Conservation (phyloP, 1,140 invertebrate genomes). For the Bombus vancouverensis region DNA sequence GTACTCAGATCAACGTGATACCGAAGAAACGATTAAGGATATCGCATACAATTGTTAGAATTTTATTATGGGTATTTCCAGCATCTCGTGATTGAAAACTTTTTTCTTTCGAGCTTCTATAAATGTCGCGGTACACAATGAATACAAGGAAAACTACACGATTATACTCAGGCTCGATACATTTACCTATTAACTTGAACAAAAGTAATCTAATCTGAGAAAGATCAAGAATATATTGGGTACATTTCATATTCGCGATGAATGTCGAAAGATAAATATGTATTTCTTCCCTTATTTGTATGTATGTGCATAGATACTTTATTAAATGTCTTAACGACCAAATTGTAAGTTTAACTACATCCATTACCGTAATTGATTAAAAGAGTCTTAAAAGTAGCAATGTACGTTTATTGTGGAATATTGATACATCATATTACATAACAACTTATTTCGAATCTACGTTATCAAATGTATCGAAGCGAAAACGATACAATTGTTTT, state of each 20-base stretch:
- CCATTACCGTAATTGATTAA: neutral
- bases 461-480: neutral
- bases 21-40: conserved; percentile 43
- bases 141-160: neutral
- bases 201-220: no score
- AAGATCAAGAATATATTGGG: no score
- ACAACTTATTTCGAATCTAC: conserved; percentile 11
- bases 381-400: conserved; percentile 1
- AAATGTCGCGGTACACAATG: neutral
- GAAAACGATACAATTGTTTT: neutral
- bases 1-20: conserved; percentile 35
- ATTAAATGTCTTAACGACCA: neutral
- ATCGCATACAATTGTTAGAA: conserved; percentile 15
- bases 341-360: neutral
- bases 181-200: no score
- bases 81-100: conserved; percentile 13
- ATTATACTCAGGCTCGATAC: no score
- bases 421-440: conserved; percentile 57
- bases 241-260: no score
- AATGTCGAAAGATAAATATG: no score
- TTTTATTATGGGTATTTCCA: conserved; percentile 43
- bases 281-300: no score
- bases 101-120: neutral
- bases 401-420: conserved; percentile 63
- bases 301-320: neutral